These are phyloP conservation scores for Dendroctonus ponderosae DNA, from an alignment of 1,140 invertebrate species.

Conservation along the genomic window DNA sequence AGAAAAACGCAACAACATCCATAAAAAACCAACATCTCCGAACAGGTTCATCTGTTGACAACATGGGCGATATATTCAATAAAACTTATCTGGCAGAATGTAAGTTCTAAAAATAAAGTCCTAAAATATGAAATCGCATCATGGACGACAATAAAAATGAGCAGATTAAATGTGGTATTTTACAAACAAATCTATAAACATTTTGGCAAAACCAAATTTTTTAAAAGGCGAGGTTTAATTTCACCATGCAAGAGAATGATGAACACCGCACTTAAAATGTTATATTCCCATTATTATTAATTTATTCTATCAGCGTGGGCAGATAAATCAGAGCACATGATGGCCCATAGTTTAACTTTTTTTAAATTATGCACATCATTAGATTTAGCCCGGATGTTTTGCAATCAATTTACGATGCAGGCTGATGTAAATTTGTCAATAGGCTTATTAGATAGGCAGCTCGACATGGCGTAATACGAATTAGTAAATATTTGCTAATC, in stretches of 20 bases:
- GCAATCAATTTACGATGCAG: slow-evolving; percentile 6
- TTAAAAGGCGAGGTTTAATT: not conserved
- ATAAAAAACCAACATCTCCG: too few relatives aligned
- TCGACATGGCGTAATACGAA: not conserved
- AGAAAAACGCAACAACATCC: too few relatives aligned
- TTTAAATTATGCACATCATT: slow-evolving; percentile 18
- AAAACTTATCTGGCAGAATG: too few relatives aligned
- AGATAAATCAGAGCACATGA: slow-evolving; percentile 14
- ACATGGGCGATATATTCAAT: too few relatives aligned
- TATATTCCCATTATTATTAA: slow-evolving; percentile 25
- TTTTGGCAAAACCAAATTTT: too few relatives aligned
- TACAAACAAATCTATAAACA: too few relatives aligned
- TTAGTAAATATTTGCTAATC: not conserved
- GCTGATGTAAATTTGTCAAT: slow-evolving; percentile 2
- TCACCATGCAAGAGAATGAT: not conserved
- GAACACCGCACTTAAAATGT: slow-evolving; percentile 10
- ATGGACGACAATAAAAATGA: too few relatives aligned
- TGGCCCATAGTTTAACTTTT: slow-evolving; percentile 5
- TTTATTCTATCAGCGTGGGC: slow-evolving; percentile 23
- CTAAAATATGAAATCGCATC: too few relatives aligned
- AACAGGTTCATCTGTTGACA: too few relatives aligned
- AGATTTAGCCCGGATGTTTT: slow-evolving; percentile 9
- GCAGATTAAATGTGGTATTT: too few relatives aligned
- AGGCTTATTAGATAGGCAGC: not conserved
- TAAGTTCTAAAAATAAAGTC: too few relatives aligned